Percentiles rank a stretch among this genome's conserved stretches.
Conservation (phyloP, 2,888 invertebrate genomes). For the Yponomeuta cagnagella region DNA sequence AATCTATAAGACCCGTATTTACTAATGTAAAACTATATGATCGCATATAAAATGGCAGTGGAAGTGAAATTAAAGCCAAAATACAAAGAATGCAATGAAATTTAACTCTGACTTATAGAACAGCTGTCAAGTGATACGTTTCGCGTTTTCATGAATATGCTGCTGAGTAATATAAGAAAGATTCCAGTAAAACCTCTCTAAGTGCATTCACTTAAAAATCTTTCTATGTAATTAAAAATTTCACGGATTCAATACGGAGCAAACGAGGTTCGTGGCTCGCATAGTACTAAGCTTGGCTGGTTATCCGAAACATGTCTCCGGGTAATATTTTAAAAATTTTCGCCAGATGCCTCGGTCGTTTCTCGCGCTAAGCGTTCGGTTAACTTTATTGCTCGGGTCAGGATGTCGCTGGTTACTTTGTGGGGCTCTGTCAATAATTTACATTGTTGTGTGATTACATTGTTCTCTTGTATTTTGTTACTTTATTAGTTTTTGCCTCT, state of each 20-base stretch:
- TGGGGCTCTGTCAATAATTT: neutral
- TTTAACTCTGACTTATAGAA: no score
- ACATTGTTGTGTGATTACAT: neutral
- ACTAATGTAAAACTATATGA: no score
- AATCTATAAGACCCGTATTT: no score
- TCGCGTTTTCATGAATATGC: no score
- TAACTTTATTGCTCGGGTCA: conserved; percentile 15
- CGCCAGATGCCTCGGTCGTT: conserved; percentile 17
- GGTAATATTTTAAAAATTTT: conserved; percentile 15
- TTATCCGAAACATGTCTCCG: conserved; percentile 14
- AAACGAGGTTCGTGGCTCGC: neutral
- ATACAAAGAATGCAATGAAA: no score
- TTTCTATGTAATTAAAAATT: neutral
- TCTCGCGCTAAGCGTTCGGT: conserved; percentile 13
- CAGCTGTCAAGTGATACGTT: no score
- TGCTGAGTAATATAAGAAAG: no score
- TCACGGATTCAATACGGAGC: neutral
- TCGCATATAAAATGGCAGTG: no score
- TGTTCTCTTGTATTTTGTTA: neutral
- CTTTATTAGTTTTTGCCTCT: neutral
- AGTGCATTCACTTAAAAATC: no score
- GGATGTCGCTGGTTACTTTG: neutral
- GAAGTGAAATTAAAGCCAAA: no score
- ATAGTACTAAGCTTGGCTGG: neutral
- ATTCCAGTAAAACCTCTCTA: no score